Conservation (phyloP, 2,113 vertebrate species). For the Pangasianodon hypophthalmus region DNA sequence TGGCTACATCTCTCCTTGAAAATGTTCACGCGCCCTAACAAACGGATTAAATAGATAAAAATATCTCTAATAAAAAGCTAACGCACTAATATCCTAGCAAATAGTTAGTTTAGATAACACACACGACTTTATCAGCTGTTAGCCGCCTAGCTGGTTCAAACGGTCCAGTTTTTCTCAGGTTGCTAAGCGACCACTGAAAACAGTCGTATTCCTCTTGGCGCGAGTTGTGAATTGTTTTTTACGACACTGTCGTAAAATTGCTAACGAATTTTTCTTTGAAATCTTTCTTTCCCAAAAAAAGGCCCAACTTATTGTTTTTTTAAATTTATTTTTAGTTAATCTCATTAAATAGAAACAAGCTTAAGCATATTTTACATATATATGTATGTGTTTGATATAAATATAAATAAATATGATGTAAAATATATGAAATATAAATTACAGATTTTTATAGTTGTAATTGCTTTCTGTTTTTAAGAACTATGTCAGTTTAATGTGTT, state of each 20-base stretch:
- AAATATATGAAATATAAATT: too few relatives aligned
- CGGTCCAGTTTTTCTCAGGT: neutral
- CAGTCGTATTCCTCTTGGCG: conserved; percentile 44
- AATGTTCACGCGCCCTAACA: neutral
- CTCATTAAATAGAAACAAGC: neutral
- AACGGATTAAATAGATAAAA: neutral
- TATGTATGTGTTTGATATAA: too few relatives aligned
- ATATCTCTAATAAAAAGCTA: neutral
- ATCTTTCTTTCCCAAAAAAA: neutral
- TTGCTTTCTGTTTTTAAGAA: neutral
- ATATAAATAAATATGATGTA: too few relatives aligned
- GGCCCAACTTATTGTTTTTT: neutral
- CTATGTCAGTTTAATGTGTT: neutral
- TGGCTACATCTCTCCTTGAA: neutral
- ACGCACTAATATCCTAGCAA: neutral
- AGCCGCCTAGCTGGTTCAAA: neutral
- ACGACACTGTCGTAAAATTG: conserved; percentile 31
- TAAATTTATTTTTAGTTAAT: neutral
- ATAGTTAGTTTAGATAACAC: neutral
- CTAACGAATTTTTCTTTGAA: neutral
- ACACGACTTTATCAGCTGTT: neutral
- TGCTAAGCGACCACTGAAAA: conserved; percentile 69
- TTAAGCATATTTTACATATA: too few relatives aligned
- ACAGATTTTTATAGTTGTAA: neutral
- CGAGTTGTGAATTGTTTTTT: neutral